phyloP scores from a whole-genome alignment of 2,888 invertebrate species.

The Melipona beecheii region DNA sequence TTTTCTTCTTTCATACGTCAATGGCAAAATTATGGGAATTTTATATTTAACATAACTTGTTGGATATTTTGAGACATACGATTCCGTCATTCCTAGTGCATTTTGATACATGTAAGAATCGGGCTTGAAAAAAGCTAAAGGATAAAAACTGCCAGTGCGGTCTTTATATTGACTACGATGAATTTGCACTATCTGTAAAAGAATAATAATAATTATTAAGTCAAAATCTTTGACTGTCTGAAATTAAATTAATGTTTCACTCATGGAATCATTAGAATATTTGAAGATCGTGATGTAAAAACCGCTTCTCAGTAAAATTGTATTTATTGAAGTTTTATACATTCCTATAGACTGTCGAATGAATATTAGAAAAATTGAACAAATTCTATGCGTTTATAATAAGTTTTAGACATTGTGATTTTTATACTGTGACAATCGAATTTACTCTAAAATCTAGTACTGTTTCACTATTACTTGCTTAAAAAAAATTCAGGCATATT shows the following conservation, averaged over 20 bases:
- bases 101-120: slow-evolving; percentile 86
- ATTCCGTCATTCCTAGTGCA: slow-evolving; percentile 84
- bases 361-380: no score
- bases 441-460: no score
- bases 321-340: no score
- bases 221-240: not conserved
- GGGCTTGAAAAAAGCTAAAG: slow-evolving; percentile 86
- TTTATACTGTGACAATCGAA: no score
- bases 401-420: no score
- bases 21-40: slow-evolving; percentile 86
- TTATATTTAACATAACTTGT: slow-evolving; percentile 87
- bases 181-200: slow-evolving; percentile 85
- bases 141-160: slow-evolving; percentile 86
- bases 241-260: not conserved
- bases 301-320: no score
- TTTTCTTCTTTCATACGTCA: slow-evolving; percentile 85
- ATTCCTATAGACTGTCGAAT: no score
- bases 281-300: no score
- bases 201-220: not conserved
- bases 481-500: no score
- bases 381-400: no score
- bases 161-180: slow-evolving; percentile 88
- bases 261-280: no score
- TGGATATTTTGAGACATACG: slow-evolving; percentile 84
- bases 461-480: no score